Base-by-base conservation (phyloP, 2,888 invertebrate species). In the Abrostola tripartita region DNA sequence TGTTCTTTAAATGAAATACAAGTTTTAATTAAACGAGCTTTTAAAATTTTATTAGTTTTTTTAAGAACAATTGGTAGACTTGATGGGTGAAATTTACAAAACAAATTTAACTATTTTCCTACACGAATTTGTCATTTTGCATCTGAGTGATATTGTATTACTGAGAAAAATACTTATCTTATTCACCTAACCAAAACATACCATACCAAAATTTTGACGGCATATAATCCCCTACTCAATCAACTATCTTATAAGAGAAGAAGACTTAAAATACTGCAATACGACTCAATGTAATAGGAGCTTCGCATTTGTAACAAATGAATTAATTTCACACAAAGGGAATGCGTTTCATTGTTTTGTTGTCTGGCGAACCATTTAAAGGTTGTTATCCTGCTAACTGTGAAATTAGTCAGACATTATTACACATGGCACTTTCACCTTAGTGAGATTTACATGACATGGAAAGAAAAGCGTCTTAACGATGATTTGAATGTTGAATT, bases 311-410 rank as follows among this genome's bases (percentile, higher is more conserved):
- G 35, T 6, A 47, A 14, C 44, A 35, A 57, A 37, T 37, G 14
- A 50, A 65, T 66, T 61, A 54, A 61, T 42, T 38, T 51, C 44
- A 51, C 50, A 57, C 52, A 61, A 70, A 70, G 71, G 56, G 52
- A 44, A 24, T 6, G 37, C 12, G 37, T 44, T 38, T 36, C 58
- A 68, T 71, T 54, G 61, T 57, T 12, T 66, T 71, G 47, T 61
- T 69, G 65, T 58, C 66, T 56, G 60, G 53, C 10, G 44, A 12
- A 53, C 55, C 44, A 60, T 53, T 65, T 65, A 40, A 53, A 8
- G 37, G 10, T 50, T 42, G 0, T 14, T 53, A 24, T 24, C 24
- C 24, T 24, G 1, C 37, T 37, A n/a, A 5, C 9, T 37, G 51
- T 37, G 5, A 37, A 51, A 51, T 51, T 51, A 37, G 5, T 12